Evolutionary conservation across 2,113 vertebrate genomes (phyloP), one percentile per base, ranked within the genome.

Genomic region (Ascaphus truei): DNA sequence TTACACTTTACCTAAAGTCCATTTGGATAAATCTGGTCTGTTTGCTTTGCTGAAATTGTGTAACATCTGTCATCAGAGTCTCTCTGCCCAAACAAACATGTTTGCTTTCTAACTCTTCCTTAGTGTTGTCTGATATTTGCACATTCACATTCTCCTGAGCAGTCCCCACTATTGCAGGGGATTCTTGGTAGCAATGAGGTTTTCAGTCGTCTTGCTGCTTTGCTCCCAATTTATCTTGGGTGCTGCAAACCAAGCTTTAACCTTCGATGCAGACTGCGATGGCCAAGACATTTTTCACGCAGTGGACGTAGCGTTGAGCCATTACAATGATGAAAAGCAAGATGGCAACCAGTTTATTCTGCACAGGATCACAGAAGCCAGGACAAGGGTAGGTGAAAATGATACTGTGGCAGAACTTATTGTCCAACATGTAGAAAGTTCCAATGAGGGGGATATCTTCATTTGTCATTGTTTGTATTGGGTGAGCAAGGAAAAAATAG

Each of bases 321-420:
- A 73, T 29, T 80, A 83, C 20, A 92, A 92, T 7, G 30, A 1
- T 20, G 25, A 27, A 0, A 56, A 1, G 2, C 3, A 4, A 65
- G 66, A n/a, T 6, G 80, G 63, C 57, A 78, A 83, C 43, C 79
- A 85, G 27, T 88, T 89, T 75, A 76, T 85, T 45, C 48, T 92
- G 9, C 77, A 82, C 6, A 59, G 77, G 16, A 47, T 87, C 47
- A 84, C 20, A 2, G 77, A 88, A 51, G 86, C 76, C 73, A 73
- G 34, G 29, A 60, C 41, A 29, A 61, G 41, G 57, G 90, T 91
- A 83, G 87, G 88, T 88, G 77, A 51, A 59, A n/a, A n/a, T n/a
- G n/a, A n/a, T n/a, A n/a, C n/a, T n/a, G n/a, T n/a, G n/a, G n/a
- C n/a, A n/a, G n/a, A n/a, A n/a, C n/a, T n/a, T n/a, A n/a, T n/a